A percentile compares a stretch with the other conserved stretches of the same genome.
Evolutionary conservation across 2,113 vertebrate genomes (phyloP).

Genomic region (Microtus ochrogaster): DNA sequence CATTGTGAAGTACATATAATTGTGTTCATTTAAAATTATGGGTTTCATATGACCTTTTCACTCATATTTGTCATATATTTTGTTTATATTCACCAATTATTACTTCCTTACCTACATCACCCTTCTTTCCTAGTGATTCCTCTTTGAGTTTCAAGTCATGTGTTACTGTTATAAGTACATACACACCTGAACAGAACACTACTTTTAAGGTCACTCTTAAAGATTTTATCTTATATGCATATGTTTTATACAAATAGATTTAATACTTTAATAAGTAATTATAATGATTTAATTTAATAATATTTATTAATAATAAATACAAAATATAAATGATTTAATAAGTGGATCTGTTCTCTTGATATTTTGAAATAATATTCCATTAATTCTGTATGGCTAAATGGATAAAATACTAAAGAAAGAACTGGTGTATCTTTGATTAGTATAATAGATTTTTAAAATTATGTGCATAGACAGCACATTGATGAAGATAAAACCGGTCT

Average conservation of each 20-base stretch:
- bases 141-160: not conserved
- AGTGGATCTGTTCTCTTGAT: not conserved
- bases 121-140: not conserved
- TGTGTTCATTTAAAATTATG: not conserved
- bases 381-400: not conserved
- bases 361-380: not conserved
- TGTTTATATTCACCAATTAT: not conserved
- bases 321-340: not conserved
- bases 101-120: not conserved
- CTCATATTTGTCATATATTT: not conserved
- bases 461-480: not conserved
- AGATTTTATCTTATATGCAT: not conserved
- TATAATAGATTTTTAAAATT: not conserved
- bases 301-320: not conserved
- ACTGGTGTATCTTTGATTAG: not conserved
- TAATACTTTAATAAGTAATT: not conserved
- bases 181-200: not conserved
- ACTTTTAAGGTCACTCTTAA: not conserved
- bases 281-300: not conserved
- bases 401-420: not conserved
- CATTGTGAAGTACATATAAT: not conserved
- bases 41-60: not conserved
- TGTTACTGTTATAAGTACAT: too few relatives aligned
- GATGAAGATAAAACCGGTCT: constrained; percentile 2
- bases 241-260: not conserved